Evolutionary conservation across 2,797 vertebrate species (phyloP).

Genomic region (Podarcis lilfordi): DNA sequence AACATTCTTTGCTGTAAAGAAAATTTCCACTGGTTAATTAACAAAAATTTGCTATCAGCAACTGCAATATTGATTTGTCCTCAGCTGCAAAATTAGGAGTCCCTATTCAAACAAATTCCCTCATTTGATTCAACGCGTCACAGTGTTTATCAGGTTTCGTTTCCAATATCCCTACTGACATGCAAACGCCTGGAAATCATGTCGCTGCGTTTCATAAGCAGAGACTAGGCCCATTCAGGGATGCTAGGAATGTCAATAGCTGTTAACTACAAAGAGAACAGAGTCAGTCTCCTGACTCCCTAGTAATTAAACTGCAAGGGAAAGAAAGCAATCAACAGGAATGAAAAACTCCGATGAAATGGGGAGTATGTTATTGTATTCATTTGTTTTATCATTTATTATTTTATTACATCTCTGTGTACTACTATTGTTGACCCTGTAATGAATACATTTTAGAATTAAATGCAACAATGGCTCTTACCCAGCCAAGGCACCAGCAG

Average conservation of each 20-base stretch:
- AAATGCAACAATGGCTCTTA: not conserved
- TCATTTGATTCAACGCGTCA: not conserved
- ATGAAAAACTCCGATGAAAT: not conserved
- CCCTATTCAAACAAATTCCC: not conserved
- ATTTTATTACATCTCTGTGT: not conserved
- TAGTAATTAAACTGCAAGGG: not conserved
- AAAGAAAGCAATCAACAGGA: not conserved
- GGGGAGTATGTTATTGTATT: not conserved
- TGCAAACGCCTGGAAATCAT: not conserved
- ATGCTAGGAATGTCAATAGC: not conserved
- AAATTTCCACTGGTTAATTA: accelerated
- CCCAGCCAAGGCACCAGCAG: too few relatives aligned
- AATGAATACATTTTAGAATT: not conserved
- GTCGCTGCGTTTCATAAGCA: not conserved
- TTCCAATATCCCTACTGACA: not conserved
- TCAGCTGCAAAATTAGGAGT: not conserved
- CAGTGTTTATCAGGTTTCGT: not conserved
- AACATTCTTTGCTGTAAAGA: not conserved
- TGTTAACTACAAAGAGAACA: not conserved
- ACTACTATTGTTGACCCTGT: not conserved
- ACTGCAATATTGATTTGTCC: not conserved
- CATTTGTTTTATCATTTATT: not conserved
- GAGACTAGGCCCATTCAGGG: not conserved
- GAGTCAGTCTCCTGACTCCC: too few relatives aligned
- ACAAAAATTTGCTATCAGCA: not conserved